Evolutionary conservation across 2,888 invertebrate species (phyloP), one percentile per base, ranked within the genome.

Genomic region (Resseliella maxima): DNA sequence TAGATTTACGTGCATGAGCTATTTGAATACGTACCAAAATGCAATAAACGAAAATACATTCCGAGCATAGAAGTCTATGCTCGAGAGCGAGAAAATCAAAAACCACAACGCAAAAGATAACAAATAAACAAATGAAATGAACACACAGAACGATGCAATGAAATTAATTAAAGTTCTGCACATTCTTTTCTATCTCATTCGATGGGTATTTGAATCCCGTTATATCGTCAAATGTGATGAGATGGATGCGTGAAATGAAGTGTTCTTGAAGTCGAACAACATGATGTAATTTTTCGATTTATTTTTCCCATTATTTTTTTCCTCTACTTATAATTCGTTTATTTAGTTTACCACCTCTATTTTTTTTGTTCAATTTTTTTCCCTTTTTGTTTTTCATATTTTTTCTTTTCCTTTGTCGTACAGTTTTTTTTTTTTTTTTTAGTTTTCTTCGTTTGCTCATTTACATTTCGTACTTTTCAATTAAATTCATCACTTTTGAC

Each of bases 121-220:
- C 59, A 59, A 50, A 50, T 50, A 21, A 50, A 50, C 50, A 72
- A 72, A 72, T 72, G 31, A 72, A 72, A 72, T n/a, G 72, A 83
- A 83, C 38, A 38, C 83, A 38, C 38, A 83, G 21, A 38, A n/a
- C 83, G 83, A n/a, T 38, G 38, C 31, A 38, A 83, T 83, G 83
- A 83, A 83, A 83, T 83, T 83, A 83, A 83, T 83, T 83, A 83
- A 83, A 83, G 38, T 83, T 83, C 38, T 83, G 38, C 83, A 83
- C 38, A 83, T 83, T 38, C 31, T 83, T 83, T 18, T 18, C 72
- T 50, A n/a, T 72, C 31, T 72, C 72, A 2, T 6, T 72, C 59
- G 35, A 72, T 50, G 59, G 3, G 27, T 59, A 59, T 72, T 72
- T 72, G 18, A 31, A 72, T 72, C 12, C 15, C 72, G 72, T 1